Conservation (phyloP, 2,888 invertebrate species). For the Gandaritis pyraliata region DNA sequence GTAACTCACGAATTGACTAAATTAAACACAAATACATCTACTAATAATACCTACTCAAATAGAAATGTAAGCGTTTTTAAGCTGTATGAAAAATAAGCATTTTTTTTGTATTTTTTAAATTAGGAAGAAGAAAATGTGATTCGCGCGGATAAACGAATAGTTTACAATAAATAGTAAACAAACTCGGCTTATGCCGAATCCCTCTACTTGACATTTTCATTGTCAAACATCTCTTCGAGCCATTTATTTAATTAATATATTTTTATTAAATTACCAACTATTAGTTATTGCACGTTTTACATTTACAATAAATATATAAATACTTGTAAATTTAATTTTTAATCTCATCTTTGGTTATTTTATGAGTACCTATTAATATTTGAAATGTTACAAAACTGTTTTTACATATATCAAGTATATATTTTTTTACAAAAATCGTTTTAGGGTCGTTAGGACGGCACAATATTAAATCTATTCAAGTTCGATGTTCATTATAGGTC, state of each 20-base stretch:
- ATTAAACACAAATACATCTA: constrained; percentile 72
- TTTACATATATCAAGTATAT: constrained; percentile 79
- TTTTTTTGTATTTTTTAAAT: constrained; percentile 52
- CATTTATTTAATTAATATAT: constrained; percentile 75
- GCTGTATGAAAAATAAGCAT: constrained; percentile 66
- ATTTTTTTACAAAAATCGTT: constrained; percentile 83
- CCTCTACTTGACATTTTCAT: constrained; percentile 52
- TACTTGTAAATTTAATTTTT: constrained; percentile 83
- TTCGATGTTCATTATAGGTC: constrained; percentile 82
- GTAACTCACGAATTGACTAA: constrained; percentile 76
- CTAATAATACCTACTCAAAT: constrained; percentile 66
- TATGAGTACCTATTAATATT: constrained; percentile 82
- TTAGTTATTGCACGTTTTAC: constrained; percentile 85
- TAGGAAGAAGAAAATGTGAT: constrained; percentile 48
- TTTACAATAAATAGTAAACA: constrained; percentile 81
- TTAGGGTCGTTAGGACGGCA: constrained; percentile 84
- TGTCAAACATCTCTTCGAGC: constrained; percentile 74
- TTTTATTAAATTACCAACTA: constrained; percentile 82
- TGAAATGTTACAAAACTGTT: constrained; percentile 84
- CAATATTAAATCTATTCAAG: constrained; percentile 82
- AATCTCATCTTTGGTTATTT: constrained; percentile 79
- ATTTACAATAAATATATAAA: constrained; percentile 85
- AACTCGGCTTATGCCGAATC: constrained; percentile 50
- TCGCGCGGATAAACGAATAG: constrained; percentile 67
- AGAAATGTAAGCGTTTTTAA: constrained; percentile 74